Conservation (phyloP, 2,888 invertebrate genomes). For the Hirtodrosophila duncani region DNA sequence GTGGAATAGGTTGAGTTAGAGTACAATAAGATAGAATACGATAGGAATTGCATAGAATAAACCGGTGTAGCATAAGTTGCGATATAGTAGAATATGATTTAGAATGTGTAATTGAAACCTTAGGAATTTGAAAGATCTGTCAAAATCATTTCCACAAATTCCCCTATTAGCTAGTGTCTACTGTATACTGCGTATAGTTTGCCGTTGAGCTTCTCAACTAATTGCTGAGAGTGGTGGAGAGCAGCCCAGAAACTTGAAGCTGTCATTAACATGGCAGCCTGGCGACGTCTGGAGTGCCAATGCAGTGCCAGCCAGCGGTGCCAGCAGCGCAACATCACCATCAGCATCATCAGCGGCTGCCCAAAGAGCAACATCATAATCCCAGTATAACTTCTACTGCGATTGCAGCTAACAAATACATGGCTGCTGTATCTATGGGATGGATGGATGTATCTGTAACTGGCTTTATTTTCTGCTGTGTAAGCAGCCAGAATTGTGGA, state of each 20-base stretch:
- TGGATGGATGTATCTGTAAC: constrained; percentile 1
- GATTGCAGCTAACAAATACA: no score
- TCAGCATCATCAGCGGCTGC: constrained; percentile 31
- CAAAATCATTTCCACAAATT: no score
- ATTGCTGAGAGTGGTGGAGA: constrained; percentile 42
- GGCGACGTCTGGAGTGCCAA: constrained; percentile 51
- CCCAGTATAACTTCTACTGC: no score
- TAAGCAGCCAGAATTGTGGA: no score
- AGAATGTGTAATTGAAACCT: no score
- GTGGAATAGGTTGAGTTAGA: no score
- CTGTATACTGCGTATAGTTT: constrained; percentile 24
- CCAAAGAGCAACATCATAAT: constrained; percentile 20
- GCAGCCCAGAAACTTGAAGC: constrained; percentile 53
- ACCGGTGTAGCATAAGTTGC: no score
- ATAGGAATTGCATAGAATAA: no score
- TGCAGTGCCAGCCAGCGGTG: constrained; percentile 34
- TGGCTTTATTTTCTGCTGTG: constrained; percentile 39
- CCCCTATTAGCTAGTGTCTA: no score
- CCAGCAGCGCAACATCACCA: constrained; percentile 57
- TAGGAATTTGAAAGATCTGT: no score
- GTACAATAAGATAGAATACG: no score
- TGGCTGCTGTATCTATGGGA: constrained; percentile 12
- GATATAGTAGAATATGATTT: no score
- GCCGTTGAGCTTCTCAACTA: constrained; percentile 38
- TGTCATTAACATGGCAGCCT: constrained; percentile 65